These are phyloP conservation scores for Caenorhabditis latens DNA, from an alignment of 1,140 invertebrate species.

Conservation along the genomic window DNA sequence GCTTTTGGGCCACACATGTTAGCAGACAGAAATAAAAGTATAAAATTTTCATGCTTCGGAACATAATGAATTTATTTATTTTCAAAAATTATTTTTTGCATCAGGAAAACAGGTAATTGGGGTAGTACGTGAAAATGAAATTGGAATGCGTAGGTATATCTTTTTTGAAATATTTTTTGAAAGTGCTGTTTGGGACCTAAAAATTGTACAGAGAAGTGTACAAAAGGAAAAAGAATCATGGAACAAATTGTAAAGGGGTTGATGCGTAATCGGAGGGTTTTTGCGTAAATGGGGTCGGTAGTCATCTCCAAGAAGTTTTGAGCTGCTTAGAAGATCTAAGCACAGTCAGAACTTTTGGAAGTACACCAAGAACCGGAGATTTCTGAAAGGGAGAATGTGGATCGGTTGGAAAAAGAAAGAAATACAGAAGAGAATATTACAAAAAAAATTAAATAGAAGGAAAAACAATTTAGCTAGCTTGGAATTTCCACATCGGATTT, in stretches of 20 bases:
- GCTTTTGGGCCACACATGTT: too few relatives aligned
- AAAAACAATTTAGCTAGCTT: conserved; percentile 5
- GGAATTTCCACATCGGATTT: conserved; percentile 12
- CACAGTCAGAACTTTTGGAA: not conserved
- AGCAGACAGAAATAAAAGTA: too few relatives aligned
- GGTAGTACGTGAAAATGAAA: not conserved
- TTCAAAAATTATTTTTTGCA: not conserved
- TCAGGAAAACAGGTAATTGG: not conserved
- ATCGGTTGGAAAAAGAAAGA: not conserved
- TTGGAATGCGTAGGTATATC: conserved; percentile 1
- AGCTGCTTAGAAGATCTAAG: too few relatives aligned
- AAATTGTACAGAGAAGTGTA: not conserved
- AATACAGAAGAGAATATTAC: not conserved
- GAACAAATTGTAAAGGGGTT: not conserved
- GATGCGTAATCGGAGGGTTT: too few relatives aligned
- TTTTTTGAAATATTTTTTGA: too few relatives aligned
- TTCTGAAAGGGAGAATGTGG: not conserved
- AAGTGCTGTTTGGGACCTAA: not conserved
- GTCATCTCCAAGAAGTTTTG: too few relatives aligned
- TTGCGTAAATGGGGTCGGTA: too few relatives aligned
- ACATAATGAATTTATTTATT: not conserved
- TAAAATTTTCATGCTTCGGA: too few relatives aligned
- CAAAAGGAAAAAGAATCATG: not conserved
- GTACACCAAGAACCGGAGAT: conserved; percentile 1
- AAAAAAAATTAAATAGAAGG: not conserved